Conservation (phyloP, 2,113 vertebrate genomes). For the Psilopogon haemacephalus region DNA sequence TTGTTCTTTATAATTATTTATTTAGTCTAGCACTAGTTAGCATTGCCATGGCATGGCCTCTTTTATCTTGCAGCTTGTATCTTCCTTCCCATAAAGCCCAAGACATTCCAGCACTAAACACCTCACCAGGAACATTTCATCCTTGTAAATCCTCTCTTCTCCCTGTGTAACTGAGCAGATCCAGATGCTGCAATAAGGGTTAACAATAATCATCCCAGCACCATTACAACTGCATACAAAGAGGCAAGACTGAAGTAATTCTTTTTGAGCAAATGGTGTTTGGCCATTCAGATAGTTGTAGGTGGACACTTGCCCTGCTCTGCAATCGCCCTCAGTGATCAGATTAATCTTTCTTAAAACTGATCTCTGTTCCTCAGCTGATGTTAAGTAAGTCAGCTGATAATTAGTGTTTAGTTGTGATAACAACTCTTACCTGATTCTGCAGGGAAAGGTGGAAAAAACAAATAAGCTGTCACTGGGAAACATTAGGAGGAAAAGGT, state of each 20-base stretch:
- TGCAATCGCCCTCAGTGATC: not conserved
- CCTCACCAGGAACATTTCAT: fast-evolving
- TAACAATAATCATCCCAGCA: not conserved
- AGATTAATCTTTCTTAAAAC: not conserved
- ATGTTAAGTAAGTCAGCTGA: not conserved
- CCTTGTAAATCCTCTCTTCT: not conserved
- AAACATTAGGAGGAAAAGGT: not conserved
- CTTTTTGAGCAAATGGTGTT: not conserved
- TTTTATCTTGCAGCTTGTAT: not conserved
- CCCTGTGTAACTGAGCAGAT: fast-evolving
- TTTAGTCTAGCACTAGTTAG: not conserved
- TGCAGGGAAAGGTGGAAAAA: not conserved
- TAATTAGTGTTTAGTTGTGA: not conserved
- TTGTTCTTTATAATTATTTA: not conserved
- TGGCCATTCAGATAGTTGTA: not conserved
- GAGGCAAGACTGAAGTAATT: not conserved
- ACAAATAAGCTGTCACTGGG: not conserved
- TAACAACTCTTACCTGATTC: not conserved
- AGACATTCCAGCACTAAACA: not conserved
- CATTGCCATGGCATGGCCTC: not conserved
- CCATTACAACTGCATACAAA: fast-evolving
- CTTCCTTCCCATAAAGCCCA: not conserved
- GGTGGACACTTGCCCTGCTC: not conserved
- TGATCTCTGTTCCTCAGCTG: not conserved
- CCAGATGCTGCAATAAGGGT: not conserved